Evolutionary conservation across 2,113 vertebrate genomes (phyloP).

Genomic region (Acanthisitta chloris): DNA sequence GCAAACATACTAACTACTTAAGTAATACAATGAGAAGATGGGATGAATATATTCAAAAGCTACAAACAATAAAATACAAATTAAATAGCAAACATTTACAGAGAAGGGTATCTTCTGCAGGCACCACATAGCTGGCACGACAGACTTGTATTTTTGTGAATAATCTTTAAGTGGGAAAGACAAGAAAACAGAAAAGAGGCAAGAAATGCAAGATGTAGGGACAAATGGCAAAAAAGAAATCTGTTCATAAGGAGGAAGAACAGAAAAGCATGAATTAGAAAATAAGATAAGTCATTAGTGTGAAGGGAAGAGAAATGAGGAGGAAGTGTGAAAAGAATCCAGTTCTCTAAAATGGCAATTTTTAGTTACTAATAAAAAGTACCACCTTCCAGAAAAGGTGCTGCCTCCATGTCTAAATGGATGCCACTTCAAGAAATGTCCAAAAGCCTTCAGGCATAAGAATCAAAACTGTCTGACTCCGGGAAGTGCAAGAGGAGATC

Average conservation of each 20-base stretch:
- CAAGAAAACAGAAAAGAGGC: neutral
- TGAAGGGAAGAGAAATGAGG: neutral
- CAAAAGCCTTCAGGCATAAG: neutral
- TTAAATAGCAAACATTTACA: neutral
- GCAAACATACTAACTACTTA: neutral
- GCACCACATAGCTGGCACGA: neutral
- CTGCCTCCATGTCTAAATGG: neutral
- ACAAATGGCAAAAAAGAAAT: neutral
- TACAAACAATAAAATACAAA: neutral
- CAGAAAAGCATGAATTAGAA: constrained; percentile 17
- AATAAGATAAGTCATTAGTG: neutral
- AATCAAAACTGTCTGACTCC: neutral
- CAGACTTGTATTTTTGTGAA: neutral
- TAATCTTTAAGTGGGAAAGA: neutral
- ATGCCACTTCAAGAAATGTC: neutral
- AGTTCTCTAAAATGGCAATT: neutral
- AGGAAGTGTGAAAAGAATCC: constrained; percentile 29
- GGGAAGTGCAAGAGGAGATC: neutral
- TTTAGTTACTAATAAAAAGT: neutral
- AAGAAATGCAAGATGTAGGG: neutral
- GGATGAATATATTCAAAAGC: neutral
- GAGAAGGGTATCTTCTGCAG: neutral
- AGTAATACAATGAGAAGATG: neutral
- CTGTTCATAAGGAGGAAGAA: neutral
- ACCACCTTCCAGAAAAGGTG: constrained; percentile 1